phyloP scores from a whole-genome alignment of 1,140 invertebrate species.

The Wiebesia pumilae region DNA sequence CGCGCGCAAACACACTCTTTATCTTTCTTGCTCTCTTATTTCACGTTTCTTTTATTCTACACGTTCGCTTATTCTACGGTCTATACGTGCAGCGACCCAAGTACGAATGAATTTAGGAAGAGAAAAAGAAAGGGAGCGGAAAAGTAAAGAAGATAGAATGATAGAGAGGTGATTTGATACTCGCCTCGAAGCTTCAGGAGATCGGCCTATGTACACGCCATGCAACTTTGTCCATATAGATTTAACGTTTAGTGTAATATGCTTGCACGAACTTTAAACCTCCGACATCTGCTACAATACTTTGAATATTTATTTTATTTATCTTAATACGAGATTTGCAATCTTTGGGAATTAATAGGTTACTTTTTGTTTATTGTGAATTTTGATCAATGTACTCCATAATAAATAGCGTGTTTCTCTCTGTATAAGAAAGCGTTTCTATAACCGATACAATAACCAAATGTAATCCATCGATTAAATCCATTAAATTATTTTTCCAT shows the following conservation, averaged over 20 bases:
- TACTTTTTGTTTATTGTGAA: not conserved
- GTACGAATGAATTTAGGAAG: conserved; percentile 1
- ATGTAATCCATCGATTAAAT: too few species aligned
- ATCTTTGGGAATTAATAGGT: conserved; percentile 35
- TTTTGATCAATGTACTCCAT: conserved; percentile 8
- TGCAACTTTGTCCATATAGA: conserved; percentile 56
- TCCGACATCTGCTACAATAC: conserved; percentile 28
- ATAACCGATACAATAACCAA: too few species aligned
- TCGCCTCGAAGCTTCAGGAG: conserved; percentile 58
- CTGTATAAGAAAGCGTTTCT: too few species aligned
- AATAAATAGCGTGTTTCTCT: conserved; percentile 28
- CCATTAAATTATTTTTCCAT: too few species aligned
- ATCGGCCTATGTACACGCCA: conserved; percentile 62
- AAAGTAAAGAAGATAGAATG: conserved; percentile 14
- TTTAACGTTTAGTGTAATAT: conserved; percentile 57
- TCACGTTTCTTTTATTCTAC: conserved; percentile 5
- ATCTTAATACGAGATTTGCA: conserved; percentile 46
- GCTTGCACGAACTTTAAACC: conserved; percentile 60
- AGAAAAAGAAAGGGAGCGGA: not conserved
- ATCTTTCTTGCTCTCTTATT: not conserved
- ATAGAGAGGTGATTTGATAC: conserved; percentile 52
- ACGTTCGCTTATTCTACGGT: not conserved
- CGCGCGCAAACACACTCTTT: not conserved
- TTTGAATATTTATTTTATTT: conserved; percentile 39
- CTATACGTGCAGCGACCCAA: not conserved